Percentiles rank a stretch among this genome's conserved stretches.
Evolutionary conservation across 2,888 invertebrate genomes (phyloP).

Genomic region (Ferdinandea cuprea): DNA sequence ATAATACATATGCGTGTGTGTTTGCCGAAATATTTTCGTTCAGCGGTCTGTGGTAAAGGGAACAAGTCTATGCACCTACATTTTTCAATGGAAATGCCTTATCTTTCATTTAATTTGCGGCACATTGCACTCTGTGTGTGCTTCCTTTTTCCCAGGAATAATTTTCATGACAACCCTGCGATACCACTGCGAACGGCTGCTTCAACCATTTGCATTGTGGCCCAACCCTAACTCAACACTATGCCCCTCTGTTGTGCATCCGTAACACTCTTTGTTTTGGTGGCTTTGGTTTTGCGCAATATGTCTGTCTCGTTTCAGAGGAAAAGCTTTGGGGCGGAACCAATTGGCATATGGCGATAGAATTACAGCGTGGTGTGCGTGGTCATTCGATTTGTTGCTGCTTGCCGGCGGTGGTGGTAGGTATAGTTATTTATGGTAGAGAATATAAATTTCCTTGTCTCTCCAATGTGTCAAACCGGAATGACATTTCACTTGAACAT

Average conservation of each 20-base stretch:
- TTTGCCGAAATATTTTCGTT: slow-evolving; percentile 59
- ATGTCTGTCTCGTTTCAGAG: slow-evolving; percentile 28
- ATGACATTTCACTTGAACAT: slow-evolving; percentile 8
- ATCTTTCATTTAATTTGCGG: slow-evolving; percentile 62
- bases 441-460: slow-evolving; percentile 8
- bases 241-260: slow-evolving; percentile 41
- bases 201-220: slow-evolving; percentile 68
- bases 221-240: slow-evolving; percentile 57
- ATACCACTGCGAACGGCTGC: slow-evolving; percentile 5
- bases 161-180: slow-evolving; percentile 33
- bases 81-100: slow-evolving; percentile 69
- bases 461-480: slow-evolving; percentile 3
- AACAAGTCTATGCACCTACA: slow-evolving; percentile 49
- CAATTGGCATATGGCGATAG: slow-evolving; percentile 45
- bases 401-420: no score
- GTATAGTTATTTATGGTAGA: slow-evolving; percentile 3
- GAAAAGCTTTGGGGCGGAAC: slow-evolving; percentile 70
- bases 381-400: neutral
- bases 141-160: slow-evolving; percentile 53
- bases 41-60: slow-evolving; percentile 20
- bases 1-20: slow-evolving; percentile 51
- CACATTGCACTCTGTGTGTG: slow-evolving; percentile 44
- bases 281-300: slow-evolving; percentile 9
- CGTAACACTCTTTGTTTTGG: neutral
- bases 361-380: neutral